Evolutionary conservation across 92 coral and sea anemone genomes (phyloP), one percentile per base, ranked within the genome.

Genomic region (Palythoa caribaeorum): DNA sequence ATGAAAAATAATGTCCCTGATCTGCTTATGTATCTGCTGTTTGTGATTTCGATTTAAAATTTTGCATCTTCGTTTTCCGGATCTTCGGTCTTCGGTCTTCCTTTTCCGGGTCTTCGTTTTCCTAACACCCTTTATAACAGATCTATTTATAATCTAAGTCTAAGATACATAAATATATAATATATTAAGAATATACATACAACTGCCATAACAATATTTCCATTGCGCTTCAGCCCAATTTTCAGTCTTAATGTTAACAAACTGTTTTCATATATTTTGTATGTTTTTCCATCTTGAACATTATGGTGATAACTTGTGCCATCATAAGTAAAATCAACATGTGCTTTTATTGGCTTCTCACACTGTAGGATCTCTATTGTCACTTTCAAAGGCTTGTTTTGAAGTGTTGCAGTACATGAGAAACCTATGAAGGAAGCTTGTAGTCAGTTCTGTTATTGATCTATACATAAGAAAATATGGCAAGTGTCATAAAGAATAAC

Each of bases 171-270:
- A 2, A 59, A 59, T 1, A 14, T 4, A 59, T 15, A 59, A 5
- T 14, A 59, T 54, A 20, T 10, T 60, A 60, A 0, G 8, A 63
- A 63, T 3, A 17, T 3, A 79, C 54, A 79, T 79, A 79, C 84
- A 55, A 28, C 39, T 62, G 73, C 13, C 71, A 59, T 39, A 12
- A 79, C 52, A 40, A 60, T 44, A 57, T 62, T 79, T 79, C 84
- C 84, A 38, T 2, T 79, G 84, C 72, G 84, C 20, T 79, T 79
- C 72, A 79, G 73, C 14, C 1, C 15, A 8, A 79, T 71, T 38
- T 38, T 39, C 17, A 79, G 73, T 2, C 0, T 38, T 13, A 79
- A 3, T n/a, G 3, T 15, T 3, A 36, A 0, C 0, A 0, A 0
- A 3, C 0, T 1, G 0, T 38, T 10, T 1, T 79, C 6, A 59